These are phyloP conservation scores for Pampusana beccarii DNA, from an alignment of 2,113 vertebrate genomes.

Conservation along the genomic window DNA sequence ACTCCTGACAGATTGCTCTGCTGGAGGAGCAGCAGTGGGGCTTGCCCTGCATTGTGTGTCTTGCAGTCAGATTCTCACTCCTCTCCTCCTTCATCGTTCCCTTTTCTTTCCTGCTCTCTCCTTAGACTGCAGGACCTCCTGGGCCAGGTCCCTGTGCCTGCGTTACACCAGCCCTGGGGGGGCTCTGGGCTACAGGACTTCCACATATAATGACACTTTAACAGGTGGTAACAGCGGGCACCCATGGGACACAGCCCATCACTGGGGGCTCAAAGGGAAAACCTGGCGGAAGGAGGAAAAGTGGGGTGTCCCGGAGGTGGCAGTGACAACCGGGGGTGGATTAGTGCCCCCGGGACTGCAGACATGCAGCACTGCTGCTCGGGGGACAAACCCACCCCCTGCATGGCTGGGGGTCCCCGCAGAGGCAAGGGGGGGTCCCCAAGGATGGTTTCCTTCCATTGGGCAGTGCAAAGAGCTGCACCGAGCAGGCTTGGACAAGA, in stretches of 20 bases:
- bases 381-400: too few species aligned
- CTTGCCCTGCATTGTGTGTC: neutral
- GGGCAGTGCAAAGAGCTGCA: neutral
- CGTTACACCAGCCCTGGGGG: neutral
- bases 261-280: too few species aligned
- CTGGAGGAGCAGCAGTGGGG: neutral
- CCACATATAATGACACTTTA: too few species aligned
- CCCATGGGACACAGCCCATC: too few species aligned
- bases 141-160: neutral
- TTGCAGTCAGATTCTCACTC: neutral
- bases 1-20: neutral
- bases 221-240: too few species aligned
- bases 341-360: too few species aligned
- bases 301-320: too few species aligned
- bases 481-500: accelerated
- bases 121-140: neutral
- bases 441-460: accelerated
- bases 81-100: neutral
- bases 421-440: neutral
- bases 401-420: too few species aligned
- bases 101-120: neutral
- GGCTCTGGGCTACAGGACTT: too few species aligned
- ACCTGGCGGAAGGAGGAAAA: too few species aligned
- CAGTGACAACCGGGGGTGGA: too few species aligned
- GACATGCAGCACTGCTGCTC: too few species aligned